Evolutionary conservation across 1,140 invertebrate species (phyloP).

Genomic region (Aphelenchoides besseyi): DNA sequence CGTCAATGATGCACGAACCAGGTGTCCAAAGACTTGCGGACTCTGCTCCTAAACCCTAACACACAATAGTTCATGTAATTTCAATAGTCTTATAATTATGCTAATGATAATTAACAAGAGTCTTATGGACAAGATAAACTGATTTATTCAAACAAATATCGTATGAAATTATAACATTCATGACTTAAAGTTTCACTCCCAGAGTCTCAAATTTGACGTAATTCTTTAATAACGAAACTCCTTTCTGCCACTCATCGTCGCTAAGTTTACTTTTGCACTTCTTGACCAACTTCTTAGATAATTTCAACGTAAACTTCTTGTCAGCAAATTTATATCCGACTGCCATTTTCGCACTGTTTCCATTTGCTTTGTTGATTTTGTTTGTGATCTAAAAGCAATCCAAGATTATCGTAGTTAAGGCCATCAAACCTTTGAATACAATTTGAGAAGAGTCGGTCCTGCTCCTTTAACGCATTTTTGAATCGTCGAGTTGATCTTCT

Average conservation of each 20-base stretch:
- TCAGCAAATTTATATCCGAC: background rate
- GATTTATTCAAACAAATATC: background rate
- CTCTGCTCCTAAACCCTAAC: too few species aligned
- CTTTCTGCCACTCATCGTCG: background rate
- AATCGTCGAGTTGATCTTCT: background rate
- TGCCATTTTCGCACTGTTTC: background rate
- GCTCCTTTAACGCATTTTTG: background rate
- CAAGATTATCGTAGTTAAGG: background rate
- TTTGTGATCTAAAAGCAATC: background rate
- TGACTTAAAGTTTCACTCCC: background rate
- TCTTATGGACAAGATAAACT: too few species aligned
- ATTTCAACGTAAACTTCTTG: background rate
- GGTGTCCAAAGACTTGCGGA: background rate
- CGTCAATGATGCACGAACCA: too few species aligned
- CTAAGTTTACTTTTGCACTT: slow-evolving; percentile 9
- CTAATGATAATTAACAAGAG: too few species aligned
- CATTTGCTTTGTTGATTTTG: background rate
- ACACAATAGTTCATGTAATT: too few species aligned
- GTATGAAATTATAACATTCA: background rate
- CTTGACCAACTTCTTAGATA: background rate
- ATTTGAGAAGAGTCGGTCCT: background rate
- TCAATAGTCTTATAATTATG: too few species aligned
- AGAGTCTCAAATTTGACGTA: background rate
- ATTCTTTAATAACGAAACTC: background rate
- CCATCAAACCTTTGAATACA: background rate